phyloP scores from a whole-genome alignment of 2,888 invertebrate species.

The Drosophila sordidula region DNA sequence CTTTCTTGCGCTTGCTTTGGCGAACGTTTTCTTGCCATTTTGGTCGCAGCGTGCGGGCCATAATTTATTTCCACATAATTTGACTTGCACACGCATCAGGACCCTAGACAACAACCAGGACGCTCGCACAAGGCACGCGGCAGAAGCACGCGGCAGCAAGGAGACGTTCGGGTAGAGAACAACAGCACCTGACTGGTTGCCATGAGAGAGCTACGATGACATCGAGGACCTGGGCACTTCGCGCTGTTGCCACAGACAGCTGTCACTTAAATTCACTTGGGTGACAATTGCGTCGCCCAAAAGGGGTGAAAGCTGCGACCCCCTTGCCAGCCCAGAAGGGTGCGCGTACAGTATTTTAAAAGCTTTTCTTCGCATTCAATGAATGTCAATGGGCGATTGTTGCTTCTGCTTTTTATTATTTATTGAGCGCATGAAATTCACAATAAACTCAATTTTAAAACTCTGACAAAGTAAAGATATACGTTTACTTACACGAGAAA shows the following conservation, averaged over 20 bases:
- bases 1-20: not conserved
- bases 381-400: slow-evolving; percentile 38
- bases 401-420: slow-evolving; percentile 16
- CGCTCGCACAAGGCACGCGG: not conserved
- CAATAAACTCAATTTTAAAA: slow-evolving; percentile 47
- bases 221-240: slow-evolving; percentile 1
- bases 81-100: slow-evolving; percentile 66
- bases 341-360: slow-evolving; percentile 38
- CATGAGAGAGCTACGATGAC: slow-evolving; percentile 8
- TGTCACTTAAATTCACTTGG: slow-evolving; percentile 51
- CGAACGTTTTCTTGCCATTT: slow-evolving; percentile 13
- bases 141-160: not conserved
- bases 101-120: slow-evolving; percentile 8
- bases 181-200: slow-evolving; percentile 33
- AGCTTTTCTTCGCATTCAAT: slow-evolving; percentile 53
- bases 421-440: slow-evolving; percentile 35
- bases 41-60: slow-evolving; percentile 47
- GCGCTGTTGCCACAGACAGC: slow-evolving; percentile 45
- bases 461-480: not conserved
- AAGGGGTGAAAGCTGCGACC: not conserved
- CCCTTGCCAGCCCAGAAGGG: not conserved
- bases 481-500: not conserved
- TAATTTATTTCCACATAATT: slow-evolving; percentile 78
- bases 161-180: not conserved
- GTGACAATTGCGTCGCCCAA: slow-evolving; percentile 6